Evolutionary conservation across 2,888 invertebrate species (phyloP).

Genomic region (Eugnorisma glareosa): DNA sequence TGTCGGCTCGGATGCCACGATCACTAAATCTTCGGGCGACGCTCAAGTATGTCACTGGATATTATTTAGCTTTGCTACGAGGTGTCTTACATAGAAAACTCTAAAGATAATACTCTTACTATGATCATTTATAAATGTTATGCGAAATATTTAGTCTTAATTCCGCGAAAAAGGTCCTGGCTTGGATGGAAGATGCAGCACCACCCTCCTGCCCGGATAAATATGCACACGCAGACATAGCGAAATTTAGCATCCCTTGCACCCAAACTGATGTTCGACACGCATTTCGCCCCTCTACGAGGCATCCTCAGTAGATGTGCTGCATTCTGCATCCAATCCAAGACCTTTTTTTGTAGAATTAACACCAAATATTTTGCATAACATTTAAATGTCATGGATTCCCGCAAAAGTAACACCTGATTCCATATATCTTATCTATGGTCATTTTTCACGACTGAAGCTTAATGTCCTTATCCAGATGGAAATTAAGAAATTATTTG

Average conservation of each 20-base stretch:
- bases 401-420: neutral
- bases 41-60: constrained; percentile 86
- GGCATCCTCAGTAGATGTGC: neutral
- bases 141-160: neutral
- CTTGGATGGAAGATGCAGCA: neutral
- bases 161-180: neutral
- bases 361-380: neutral
- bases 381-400: neutral
- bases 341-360: neutral
- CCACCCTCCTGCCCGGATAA: neutral
- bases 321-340: neutral
- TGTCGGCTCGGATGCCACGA: constrained; percentile 87
- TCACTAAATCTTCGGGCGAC: constrained; percentile 88
- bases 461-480: neutral
- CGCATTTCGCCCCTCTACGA: neutral
- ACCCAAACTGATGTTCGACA: neutral
- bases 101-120: neutral
- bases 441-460: neutral
- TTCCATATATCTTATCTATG: neutral
- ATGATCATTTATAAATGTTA: neutral
- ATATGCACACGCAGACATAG: neutral
- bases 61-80: constrained; percentile 56
- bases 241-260: neutral
- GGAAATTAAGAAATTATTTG: neutral
- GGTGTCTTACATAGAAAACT: constrained; percentile 47